These are phyloP conservation scores for Acropora yongei DNA, from an alignment of 64 coral and sea anemone species.

Conservation along the genomic window DNA sequence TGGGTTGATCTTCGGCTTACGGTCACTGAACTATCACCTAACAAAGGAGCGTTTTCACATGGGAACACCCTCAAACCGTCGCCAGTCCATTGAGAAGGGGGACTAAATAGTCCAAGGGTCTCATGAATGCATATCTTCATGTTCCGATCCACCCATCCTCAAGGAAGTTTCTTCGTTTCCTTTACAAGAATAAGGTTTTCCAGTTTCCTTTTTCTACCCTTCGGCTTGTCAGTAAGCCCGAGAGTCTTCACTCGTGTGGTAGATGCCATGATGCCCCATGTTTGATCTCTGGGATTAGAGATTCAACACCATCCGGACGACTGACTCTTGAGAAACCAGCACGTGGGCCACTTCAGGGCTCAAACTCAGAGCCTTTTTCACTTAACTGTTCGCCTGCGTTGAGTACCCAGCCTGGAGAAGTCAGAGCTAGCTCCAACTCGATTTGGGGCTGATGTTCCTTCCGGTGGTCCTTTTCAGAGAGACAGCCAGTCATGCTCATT, in stretches of 20 bases:
- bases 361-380: not conserved
- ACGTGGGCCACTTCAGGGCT: not conserved
- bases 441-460: not conserved
- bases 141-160: constrained; percentile 4
- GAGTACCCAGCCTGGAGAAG: constrained; percentile 1
- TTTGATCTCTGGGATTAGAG: not conserved
- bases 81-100: constrained; percentile 3
- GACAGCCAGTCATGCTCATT: no score
- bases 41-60: constrained; percentile 13
- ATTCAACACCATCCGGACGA: not conserved
- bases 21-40: not conserved
- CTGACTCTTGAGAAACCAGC: not conserved
- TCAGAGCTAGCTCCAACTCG: not conserved
- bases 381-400: not conserved
- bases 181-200: not conserved
- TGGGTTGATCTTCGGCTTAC: constrained; percentile 9
- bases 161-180: constrained; percentile 10
- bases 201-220: not conserved
- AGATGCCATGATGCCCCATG: not conserved
- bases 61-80: not conserved
- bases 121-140: not conserved
- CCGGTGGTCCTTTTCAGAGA: no score
- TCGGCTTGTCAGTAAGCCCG: not conserved
- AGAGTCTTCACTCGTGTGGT: constrained; percentile 1
- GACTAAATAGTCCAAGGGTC: not conserved